phyloP scores from a whole-genome alignment of 2,113 vertebrate species.

The Neopipo cinnamomea region DNA sequence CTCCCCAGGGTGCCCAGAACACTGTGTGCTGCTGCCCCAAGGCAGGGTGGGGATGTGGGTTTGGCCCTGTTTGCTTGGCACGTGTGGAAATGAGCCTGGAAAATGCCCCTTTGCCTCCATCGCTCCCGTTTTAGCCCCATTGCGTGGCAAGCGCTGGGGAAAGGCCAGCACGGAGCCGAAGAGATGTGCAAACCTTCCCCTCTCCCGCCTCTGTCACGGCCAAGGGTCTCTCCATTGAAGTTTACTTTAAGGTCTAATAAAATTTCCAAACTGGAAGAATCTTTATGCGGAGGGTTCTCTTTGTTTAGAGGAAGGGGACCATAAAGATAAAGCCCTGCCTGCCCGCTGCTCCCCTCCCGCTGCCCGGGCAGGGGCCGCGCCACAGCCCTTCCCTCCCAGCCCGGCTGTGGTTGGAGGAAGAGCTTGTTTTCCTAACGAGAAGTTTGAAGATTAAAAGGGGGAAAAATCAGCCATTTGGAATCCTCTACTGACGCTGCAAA shows the following conservation, averaged over 20 bases:
- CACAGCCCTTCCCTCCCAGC: slow-evolving; percentile 9
- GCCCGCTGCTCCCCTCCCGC: not conserved
- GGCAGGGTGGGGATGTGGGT: fast-evolving
- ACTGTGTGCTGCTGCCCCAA: not conserved
- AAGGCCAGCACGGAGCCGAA: fast-evolving
- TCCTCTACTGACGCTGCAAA: slow-evolving; percentile 71
- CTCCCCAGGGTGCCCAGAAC: not conserved
- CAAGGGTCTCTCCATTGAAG: slow-evolving; percentile 39
- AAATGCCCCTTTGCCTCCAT: not conserved
- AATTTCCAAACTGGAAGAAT: slow-evolving; percentile 59
- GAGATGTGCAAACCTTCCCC: fast-evolving
- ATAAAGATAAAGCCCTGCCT: slow-evolving; percentile 57
- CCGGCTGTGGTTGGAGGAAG: not conserved
- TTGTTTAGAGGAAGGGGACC: slow-evolving; percentile 60
- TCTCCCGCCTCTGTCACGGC: not conserved
- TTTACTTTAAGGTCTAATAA: slow-evolving; percentile 43
- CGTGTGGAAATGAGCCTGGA: not conserved
- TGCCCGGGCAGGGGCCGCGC: not conserved
- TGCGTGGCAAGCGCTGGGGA: not conserved
- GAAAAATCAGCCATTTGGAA: slow-evolving; percentile 68
- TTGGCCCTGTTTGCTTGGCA: not conserved
- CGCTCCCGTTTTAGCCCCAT: fast-evolving
- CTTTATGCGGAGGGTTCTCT: not conserved
- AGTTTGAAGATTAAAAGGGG: slow-evolving; percentile 62
- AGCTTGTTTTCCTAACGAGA: slow-evolving; percentile 64